Conservation (phyloP, 2,797 vertebrate species). For the Anomalospiza imberbis region DNA sequence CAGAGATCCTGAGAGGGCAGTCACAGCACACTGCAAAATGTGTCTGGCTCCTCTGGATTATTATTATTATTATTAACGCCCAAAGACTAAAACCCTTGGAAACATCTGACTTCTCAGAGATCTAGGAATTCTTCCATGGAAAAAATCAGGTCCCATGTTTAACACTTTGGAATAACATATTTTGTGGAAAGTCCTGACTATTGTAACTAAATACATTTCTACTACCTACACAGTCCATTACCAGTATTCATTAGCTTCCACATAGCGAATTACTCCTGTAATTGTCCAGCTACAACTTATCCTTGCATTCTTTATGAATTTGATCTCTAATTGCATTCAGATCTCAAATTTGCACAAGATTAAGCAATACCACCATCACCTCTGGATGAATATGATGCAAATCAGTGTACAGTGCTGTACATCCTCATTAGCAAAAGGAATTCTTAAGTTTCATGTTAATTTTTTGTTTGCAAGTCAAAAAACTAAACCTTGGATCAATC, state of each 20-base stretch:
- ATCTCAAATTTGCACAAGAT: not conserved
- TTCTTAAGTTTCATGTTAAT: not conserved
- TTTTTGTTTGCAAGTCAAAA: not conserved
- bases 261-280: not conserved
- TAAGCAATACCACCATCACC: not conserved
- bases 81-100: not conserved
- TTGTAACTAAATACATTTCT: not conserved
- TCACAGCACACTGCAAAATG: not conserved
- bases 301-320: not conserved
- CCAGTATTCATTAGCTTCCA: not conserved
- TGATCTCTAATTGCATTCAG: not conserved
- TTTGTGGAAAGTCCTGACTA: not conserved
- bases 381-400: not conserved
- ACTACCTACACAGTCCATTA: not conserved
- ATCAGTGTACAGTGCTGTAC: not conserved
- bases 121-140: not conserved
- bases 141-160: not conserved
- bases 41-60: not conserved
- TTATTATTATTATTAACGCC: not conserved
- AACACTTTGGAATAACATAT: not conserved
- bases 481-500: not conserved
- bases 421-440: not conserved
- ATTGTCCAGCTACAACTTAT: not conserved
- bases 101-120: not conserved
- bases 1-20: not conserved